phyloP scores from a whole-genome alignment of 2,113 vertebrate species.

The Gymnobelideus leadbeateri region DNA sequence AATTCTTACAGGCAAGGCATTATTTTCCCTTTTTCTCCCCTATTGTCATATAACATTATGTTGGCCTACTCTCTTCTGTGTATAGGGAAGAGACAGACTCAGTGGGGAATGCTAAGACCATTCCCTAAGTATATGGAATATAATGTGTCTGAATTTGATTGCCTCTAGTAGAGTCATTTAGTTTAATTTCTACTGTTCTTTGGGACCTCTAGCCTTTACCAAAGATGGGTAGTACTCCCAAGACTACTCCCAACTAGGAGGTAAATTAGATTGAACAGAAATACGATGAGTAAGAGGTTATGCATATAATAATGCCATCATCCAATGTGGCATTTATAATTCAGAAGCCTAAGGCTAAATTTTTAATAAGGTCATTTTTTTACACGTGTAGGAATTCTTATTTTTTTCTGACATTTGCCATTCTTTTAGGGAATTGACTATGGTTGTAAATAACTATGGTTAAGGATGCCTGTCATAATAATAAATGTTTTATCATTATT shows the following conservation, averaged over 20 bases:
- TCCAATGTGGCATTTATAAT: background rate
- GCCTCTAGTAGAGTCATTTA: background rate
- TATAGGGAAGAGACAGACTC: background rate
- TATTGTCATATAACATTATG: background rate
- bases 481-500: background rate
- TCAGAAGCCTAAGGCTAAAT: background rate
- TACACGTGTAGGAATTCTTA: background rate
- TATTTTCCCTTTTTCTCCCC: background rate
- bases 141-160: background rate
- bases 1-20: background rate
- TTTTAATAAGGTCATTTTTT: background rate
- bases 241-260: background rate
- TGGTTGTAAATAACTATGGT: background rate
- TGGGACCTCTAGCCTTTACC: background rate
- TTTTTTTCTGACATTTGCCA: background rate
- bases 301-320: background rate
- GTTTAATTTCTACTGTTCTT: background rate
- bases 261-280: background rate
- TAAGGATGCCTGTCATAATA: background rate
- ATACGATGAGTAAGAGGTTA: background rate
- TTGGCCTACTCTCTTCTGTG: background rate
- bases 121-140: background rate
- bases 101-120: background rate
- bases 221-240: background rate
- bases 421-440: background rate